Evolutionary conservation across 2,888 invertebrate genomes (phyloP).

Genomic region (Microplitis deprimator): DNA sequence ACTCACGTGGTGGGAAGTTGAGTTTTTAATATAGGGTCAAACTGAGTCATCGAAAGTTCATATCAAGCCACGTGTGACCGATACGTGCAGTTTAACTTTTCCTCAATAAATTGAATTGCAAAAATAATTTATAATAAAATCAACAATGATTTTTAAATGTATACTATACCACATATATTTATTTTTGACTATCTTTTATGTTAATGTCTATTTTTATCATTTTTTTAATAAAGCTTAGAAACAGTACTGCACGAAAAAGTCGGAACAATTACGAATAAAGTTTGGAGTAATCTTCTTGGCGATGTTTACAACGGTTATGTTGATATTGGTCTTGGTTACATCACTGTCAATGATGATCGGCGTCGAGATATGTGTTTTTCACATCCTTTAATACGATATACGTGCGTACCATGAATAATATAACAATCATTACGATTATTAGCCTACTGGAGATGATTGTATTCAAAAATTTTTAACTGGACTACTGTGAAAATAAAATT

Average conservation of each 20-base stretch:
- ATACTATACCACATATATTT: neutral
- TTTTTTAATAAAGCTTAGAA: slow-evolving; percentile 54
- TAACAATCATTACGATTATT: neutral
- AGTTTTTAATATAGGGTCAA: slow-evolving; percentile 6
- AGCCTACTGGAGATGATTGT: neutral
- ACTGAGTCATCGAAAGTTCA: slow-evolving; percentile 33
- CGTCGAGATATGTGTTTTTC: slow-evolving; percentile 76
- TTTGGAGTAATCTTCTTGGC: slow-evolving; percentile 77
- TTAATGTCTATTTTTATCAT: neutral
- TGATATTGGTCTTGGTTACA: slow-evolving; percentile 76
- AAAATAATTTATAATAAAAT: slow-evolving; percentile 19
- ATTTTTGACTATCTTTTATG: neutral
- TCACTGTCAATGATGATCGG: slow-evolving; percentile 74
- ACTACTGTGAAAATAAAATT: too few relatives aligned
- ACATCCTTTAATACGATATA: slow-evolving; percentile 77
- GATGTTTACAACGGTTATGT: slow-evolving; percentile 75
- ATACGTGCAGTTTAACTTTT: neutral
- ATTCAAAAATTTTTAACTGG: too few relatives aligned
- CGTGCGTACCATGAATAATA: slow-evolving; percentile 68
- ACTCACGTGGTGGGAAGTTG: slow-evolving; percentile 18
- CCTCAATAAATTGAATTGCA: slow-evolving; percentile 13
- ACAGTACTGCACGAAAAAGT: slow-evolving; percentile 63
- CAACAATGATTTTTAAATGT: neutral
- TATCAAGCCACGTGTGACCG: neutral
- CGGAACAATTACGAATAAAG: slow-evolving; percentile 72